Percentiles rank a stretch among this genome's conserved stretches.
Conservation (phyloP, 1,140 invertebrate genomes). For the Aradophagus sp. region DNA sequence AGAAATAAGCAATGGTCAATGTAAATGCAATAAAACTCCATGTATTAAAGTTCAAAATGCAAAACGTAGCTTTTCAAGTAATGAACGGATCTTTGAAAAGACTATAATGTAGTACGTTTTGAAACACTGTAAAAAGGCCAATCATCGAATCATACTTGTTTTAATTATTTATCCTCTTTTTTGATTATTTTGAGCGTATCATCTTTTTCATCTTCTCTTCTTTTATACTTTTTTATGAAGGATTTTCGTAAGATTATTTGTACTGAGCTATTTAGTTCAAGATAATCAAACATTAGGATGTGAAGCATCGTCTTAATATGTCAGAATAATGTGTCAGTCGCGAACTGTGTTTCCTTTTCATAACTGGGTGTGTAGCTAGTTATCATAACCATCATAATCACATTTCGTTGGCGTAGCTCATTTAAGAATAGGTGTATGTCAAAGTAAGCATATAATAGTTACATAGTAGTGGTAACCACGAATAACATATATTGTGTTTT, state of each 20-base stretch:
- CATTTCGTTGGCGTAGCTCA: conserved; percentile 47
- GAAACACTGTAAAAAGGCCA: conserved; percentile 55
- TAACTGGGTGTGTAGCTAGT: conserved; percentile 18
- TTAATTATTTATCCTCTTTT: no score
- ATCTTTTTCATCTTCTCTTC: conserved; percentile 31
- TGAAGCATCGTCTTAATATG: no score
- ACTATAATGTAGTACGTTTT: conserved; percentile 50
- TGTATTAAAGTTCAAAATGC: conserved; percentile 66
- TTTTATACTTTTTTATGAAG: no score
- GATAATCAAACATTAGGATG: no score
- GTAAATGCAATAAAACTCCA: conserved; percentile 68
- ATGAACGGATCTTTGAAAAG: conserved; percentile 38
- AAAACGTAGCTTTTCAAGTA: conserved; percentile 44
- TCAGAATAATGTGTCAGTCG: no score
- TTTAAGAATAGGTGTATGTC: conserved; percentile 54
- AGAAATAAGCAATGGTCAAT: conserved; percentile 58
- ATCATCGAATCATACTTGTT: conserved; percentile 44
- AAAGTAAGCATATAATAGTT: conserved; percentile 55
- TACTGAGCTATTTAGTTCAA: no score
- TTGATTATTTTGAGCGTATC: conserved; percentile 3
- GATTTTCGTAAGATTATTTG: no score
- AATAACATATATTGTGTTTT: conserved; percentile 45
- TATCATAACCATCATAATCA: conserved; percentile 35
- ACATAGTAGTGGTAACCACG: conserved; percentile 26
- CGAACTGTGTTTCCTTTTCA: no score